These are phyloP conservation scores for Eueides isabella DNA, from an alignment of 1,140 invertebrate genomes.

Conservation along the genomic window DNA sequence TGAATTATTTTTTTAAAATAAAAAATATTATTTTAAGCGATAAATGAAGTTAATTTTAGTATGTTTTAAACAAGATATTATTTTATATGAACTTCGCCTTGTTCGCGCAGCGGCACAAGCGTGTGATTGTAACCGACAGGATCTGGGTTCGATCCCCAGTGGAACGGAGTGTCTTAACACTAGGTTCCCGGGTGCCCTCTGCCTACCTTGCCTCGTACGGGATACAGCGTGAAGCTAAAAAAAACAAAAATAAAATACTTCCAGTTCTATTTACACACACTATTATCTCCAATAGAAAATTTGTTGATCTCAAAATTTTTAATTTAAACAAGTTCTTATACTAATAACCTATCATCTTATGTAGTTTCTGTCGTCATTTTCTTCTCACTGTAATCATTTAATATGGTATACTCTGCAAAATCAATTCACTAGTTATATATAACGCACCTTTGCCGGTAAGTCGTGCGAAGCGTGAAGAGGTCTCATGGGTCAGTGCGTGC, in stretches of 20 bases:
- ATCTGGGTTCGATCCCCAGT: too few species aligned
- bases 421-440: slow-evolving; percentile 26
- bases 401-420: slow-evolving; percentile 5
- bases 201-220: neutral
- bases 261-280: too few species aligned
- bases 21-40: too few species aligned
- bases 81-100: too few species aligned
- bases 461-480: slow-evolving; percentile 42
- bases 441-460: slow-evolving; percentile 29
- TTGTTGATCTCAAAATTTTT: neutral
- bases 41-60: too few species aligned
- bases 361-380: neutral
- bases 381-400: neutral
- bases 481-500: slow-evolving; percentile 51
- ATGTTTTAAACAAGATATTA: too few species aligned
- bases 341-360: neutral
- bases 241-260: neutral
- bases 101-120: too few species aligned
- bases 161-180: neutral
- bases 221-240: neutral
- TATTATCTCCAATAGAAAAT: too few species aligned
- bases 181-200: too few species aligned
- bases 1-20: too few species aligned
- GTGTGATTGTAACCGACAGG: too few species aligned
- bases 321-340: neutral